Percentiles rank a stretch among this genome's conserved stretches.
These are phyloP conservation scores for Musca domestica DNA, from an alignment of 1,140 invertebrate genomes.

Conservation along the genomic window DNA sequence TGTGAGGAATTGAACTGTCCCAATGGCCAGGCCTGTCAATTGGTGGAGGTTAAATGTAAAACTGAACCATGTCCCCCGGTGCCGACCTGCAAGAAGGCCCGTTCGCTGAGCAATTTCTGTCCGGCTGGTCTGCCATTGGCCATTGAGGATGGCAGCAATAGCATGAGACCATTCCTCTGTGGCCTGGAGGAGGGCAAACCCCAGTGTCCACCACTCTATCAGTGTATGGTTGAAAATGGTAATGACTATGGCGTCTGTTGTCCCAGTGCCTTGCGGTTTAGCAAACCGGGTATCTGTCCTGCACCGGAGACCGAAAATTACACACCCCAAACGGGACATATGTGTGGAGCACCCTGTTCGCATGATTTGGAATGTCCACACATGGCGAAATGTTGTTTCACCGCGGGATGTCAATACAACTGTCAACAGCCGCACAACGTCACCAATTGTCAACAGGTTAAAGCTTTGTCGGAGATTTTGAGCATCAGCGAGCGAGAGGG, in stretches of 20 bases:
- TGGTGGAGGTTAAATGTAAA: constrained; percentile 74
- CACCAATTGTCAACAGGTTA: constrained; percentile 73
- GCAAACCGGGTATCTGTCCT: constrained; percentile 75
- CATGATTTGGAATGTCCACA: constrained; percentile 78
- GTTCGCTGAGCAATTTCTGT: constrained; percentile 73
- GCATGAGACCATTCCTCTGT: constrained; percentile 74
- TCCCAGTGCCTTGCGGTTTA: constrained; percentile 69
- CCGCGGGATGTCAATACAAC: constrained; percentile 66
- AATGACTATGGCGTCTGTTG: constrained; percentile 87
- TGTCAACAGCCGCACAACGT: constrained; percentile 68
- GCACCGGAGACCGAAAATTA: constrained; percentile 51
- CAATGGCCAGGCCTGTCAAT: constrained; percentile 69
- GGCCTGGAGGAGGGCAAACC: constrained; percentile 78
- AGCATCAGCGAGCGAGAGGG: constrained; percentile 74
- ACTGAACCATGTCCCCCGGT: constrained; percentile 77
- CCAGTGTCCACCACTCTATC: constrained; percentile 75
- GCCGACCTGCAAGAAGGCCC: constrained; percentile 75
- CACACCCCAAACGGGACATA: constrained; percentile 43
- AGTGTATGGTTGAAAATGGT: constrained; percentile 71
- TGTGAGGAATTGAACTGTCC: constrained; percentile 75
- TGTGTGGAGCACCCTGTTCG: constrained; percentile 66
- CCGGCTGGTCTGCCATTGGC: constrained; percentile 76
- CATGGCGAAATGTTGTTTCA: constrained; percentile 77
- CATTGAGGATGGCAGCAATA: constrained; percentile 63
- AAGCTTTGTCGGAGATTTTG: constrained; percentile 72